phyloP scores from a whole-genome alignment of 1,140 invertebrate genomes.

The Leptinotarsa lineolata region DNA sequence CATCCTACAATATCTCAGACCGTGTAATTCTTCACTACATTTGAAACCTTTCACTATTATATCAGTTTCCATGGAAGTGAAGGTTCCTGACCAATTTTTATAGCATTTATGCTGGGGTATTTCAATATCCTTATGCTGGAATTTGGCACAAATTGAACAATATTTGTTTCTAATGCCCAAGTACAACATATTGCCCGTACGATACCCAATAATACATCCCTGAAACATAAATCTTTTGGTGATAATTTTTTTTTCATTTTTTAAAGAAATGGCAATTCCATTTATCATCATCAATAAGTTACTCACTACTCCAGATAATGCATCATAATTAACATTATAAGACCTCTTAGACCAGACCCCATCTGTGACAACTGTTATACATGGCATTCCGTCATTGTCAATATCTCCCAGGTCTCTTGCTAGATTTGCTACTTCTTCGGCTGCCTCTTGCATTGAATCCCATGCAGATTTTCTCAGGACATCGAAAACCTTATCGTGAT shows the following conservation, averaged over 20 bases:
- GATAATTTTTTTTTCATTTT: too few species aligned
- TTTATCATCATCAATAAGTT: not conserved
- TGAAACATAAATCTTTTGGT: not conserved
- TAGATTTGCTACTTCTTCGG: slow-evolving; percentile 41
- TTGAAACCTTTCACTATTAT: slow-evolving; percentile 54
- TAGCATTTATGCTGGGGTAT: slow-evolving; percentile 30
- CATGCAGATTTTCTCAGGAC: not conserved
- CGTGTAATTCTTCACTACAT: slow-evolving; percentile 38
- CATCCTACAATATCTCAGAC: slow-evolving; percentile 49
- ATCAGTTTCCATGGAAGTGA: slow-evolving; percentile 53
- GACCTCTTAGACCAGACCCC: slow-evolving; percentile 24
- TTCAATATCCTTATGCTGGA: not conserved
- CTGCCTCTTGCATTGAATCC: slow-evolving; percentile 45
- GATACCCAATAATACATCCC: slow-evolving; percentile 37
- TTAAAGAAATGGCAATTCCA: too few species aligned
- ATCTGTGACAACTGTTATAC: slow-evolving; percentile 16
- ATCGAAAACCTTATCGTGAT: not conserved
- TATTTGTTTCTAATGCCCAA: slow-evolving; percentile 51
- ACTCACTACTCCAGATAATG: slow-evolving; percentile 47
- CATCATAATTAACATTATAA: slow-evolving; percentile 42
- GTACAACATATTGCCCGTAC: slow-evolving; percentile 36
- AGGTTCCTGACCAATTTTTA: slow-evolving; percentile 43
- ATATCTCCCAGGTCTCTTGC: slow-evolving; percentile 46
- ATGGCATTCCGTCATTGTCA: slow-evolving; percentile 29
- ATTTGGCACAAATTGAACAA: slow-evolving; percentile 38